Base-by-base conservation (phyloP, 2,888 invertebrate genomes). In the Chironomus tentans region DNA sequence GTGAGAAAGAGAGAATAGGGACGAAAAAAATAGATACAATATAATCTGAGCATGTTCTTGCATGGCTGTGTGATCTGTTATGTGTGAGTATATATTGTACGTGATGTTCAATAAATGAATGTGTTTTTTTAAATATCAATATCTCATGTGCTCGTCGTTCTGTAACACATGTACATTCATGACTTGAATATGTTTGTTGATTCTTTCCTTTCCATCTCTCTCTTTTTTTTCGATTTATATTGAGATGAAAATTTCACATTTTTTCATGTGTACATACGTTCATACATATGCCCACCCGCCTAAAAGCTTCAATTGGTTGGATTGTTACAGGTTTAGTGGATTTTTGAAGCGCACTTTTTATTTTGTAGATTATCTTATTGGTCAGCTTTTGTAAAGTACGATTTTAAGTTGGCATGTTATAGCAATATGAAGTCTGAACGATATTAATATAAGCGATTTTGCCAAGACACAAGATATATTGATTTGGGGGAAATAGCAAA, bases 51-150 rank as follows among this genome's bases (percentile, higher is more conserved):
- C 56, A 56, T 56, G 56, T 56, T 56, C 56, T 15, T 56, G 56
- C 56, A 56, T 56, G 56, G 56, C 56, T 56, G 15, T 15, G 56
- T 38, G 38, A 38, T 38, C 38, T 38, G 38, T 38, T 38, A 38
- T 38, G 38, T 38, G 38, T 38, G 38, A 38, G 38, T 38, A 38
- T 38, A 38, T 38, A 38, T 38, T 38, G 38, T 65, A 65, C 65
- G 65, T 65, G 65, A 65, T 65, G 65, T 65, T 65, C 65, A 65
- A 21, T 65, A 24, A 24, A 65, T 65, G 65, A 65, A 24, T 56
- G 56, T 56, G 24, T 24, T 65, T 65, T 65, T 24, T 21, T 21
- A 65, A 65, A 65, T 65, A 65, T 65, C 65, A 65, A 65, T 65
- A 65, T 65, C 65, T 65, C 65, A 65, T 24, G 5, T 65, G 22